Evolutionary conservation across 2,113 vertebrate species (phyloP).

Genomic region (Petrocephalus microphthalmus): DNA sequence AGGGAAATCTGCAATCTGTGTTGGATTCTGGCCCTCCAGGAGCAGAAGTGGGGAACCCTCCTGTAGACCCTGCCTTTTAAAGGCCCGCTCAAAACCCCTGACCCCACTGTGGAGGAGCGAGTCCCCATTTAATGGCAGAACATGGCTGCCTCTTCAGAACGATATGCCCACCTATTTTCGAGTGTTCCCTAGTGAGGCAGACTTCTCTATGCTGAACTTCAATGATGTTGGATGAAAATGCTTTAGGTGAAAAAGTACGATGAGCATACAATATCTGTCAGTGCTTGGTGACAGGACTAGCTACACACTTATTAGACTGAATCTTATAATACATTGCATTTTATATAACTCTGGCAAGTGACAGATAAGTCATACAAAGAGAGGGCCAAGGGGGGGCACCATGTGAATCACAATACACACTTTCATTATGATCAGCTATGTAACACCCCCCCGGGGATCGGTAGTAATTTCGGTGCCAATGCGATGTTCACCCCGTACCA

Average conservation of each 20-base stretch:
- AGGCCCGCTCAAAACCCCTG: background rate
- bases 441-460: background rate
- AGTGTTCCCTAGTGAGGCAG: background rate
- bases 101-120: background rate
- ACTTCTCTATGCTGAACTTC: background rate
- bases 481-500: background rate
- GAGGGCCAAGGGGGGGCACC: background rate
- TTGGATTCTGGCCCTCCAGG: background rate
- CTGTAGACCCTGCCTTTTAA: background rate
- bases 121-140: background rate
- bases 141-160: background rate
- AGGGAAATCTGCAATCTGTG: background rate
- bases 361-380: background rate
- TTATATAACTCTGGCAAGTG: too few species aligned
- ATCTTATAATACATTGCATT: background rate
- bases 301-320: background rate
- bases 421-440: background rate
- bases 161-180: background rate
- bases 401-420: background rate
- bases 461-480: constrained; percentile 1
- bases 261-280: background rate
- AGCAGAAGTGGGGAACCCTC: background rate
- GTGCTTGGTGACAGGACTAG: background rate
- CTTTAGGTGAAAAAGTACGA: background rate
- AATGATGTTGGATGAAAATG: background rate